These are phyloP conservation scores for Hypena proboscidalis DNA, from an alignment of 2,888 invertebrate species.

Conservation along the genomic window DNA sequence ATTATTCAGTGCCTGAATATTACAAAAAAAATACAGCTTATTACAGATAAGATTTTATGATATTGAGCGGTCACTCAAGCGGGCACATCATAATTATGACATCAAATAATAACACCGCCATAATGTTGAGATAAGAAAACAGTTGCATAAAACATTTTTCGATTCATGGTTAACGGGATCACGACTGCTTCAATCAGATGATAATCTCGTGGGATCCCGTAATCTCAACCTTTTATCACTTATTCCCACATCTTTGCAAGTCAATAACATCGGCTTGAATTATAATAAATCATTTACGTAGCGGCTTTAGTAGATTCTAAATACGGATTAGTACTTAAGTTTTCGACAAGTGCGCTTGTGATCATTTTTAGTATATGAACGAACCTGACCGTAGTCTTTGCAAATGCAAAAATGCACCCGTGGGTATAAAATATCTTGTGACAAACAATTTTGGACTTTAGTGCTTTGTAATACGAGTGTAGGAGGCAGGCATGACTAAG, in stretches of 20 bases:
- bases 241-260: too few relatives aligned
- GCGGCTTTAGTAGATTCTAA: too few relatives aligned
- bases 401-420: background rate
- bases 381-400: conserved; percentile 38
- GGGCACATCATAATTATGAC: conserved; percentile 7
- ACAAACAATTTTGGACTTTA: conserved; percentile 38
- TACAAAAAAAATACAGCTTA: too few relatives aligned
- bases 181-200: background rate
- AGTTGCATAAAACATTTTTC: conserved; percentile 5
- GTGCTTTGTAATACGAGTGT: conserved; percentile 23
- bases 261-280: too few relatives aligned
- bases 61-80: background rate
- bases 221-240: background rate
- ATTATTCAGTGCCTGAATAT: too few relatives aligned
- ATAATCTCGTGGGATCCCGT: background rate
- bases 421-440: background rate
- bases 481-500: conserved; percentile 24
- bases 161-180: conserved; percentile 3
- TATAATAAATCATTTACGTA: too few relatives aligned
- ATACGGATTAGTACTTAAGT: too few relatives aligned
- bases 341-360: background rate
- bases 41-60: conserved; percentile 6
- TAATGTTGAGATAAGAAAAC: conserved; percentile 13
- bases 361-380: conserved; percentile 18
- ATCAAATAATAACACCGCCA: conserved; percentile 12